These are phyloP conservation scores for Lampropteryx suffumata DNA, from an alignment of 2,888 invertebrate genomes.

Conservation along the genomic window DNA sequence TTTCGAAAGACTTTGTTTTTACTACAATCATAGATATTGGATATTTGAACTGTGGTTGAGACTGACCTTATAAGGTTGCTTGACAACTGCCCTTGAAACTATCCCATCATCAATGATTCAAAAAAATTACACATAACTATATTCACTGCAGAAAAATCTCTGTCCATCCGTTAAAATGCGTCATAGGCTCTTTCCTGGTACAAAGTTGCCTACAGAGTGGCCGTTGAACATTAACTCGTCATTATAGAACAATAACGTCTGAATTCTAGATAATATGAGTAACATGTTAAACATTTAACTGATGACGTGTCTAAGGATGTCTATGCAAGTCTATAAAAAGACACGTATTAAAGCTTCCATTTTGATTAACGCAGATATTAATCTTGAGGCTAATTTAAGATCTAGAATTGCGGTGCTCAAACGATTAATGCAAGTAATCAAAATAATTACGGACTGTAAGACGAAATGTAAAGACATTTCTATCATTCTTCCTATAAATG, in stretches of 20 bases:
- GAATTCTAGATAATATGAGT: conserved; percentile 24
- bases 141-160: conserved; percentile 75
- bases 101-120: conserved; percentile 54
- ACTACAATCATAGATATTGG: too few species aligned
- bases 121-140: conserved; percentile 61
- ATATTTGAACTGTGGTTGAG: too few species aligned
- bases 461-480: too few species aligned
- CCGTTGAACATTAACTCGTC: conserved; percentile 25
- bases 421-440: too few species aligned
- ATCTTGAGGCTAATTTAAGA: too few species aligned
- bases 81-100: too few species aligned
- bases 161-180: conserved; percentile 65
- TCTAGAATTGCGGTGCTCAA: too few species aligned
- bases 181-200: conserved; percentile 59
- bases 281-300: conserved; percentile 3
- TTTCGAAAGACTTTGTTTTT: too few species aligned
- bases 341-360: not conserved
- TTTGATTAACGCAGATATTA: too few species aligned
- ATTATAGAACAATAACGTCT: conserved; percentile 23
- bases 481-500: too few species aligned
- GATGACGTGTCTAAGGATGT: conserved; percentile 2
- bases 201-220: conserved; percentile 23
- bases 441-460: too few species aligned
- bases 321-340: conserved; percentile 4
- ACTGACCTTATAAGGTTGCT: too few species aligned